Evolutionary conservation across 2,113 vertebrate genomes (phyloP), one percentile per base, ranked within the genome.

Genomic region (Sinocyclocheilus anshuiensis): DNA sequence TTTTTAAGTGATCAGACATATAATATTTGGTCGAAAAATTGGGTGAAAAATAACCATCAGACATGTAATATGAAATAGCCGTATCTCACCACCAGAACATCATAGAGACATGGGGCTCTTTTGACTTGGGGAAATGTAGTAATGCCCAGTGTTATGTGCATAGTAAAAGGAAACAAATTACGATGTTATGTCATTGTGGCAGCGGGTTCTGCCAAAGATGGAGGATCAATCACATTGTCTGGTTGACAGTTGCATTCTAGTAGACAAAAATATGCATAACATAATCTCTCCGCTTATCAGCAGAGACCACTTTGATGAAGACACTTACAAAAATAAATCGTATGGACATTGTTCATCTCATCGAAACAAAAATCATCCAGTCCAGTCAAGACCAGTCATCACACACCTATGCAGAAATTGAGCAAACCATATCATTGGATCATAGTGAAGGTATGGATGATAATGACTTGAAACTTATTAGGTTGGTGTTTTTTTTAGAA

Each of bases 261-360:
- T 16, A 16, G 50, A 16, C 24, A 53, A 53, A 29, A 29, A 24
- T 33, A 20, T 57, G 4, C 33, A 20, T 83, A 71, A 29, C 15
- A 0, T 71, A n/a, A 72, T 55, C 4, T 77, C 76, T 53, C n/a
- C 15, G 89, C 87, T n/a, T 89, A 42, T 74, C 57, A 84, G 86
- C 93, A 99, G 98, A 98, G 92, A 91, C 90, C 26, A 94, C 78
- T 42, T 93, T 99, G 88, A 96, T 97, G 53, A 94, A 95, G 18
- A 97, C 94, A 88, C 95, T 99, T 29, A 98, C 96, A 1, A 98
- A 97, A 92, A 98, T 99, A 92, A 99, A 99, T 88, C 95, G 98
- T 8, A 98, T 98, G 98, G 98, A 99, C 90, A 99, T 99, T 0
- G 97, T 98, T 81, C 97, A 98, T 89, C 95, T 99, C 18, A 96